These are phyloP conservation scores for Enteromius fasciolatus DNA, from an alignment of 2,797 vertebrate species.

Conservation along the genomic window DNA sequence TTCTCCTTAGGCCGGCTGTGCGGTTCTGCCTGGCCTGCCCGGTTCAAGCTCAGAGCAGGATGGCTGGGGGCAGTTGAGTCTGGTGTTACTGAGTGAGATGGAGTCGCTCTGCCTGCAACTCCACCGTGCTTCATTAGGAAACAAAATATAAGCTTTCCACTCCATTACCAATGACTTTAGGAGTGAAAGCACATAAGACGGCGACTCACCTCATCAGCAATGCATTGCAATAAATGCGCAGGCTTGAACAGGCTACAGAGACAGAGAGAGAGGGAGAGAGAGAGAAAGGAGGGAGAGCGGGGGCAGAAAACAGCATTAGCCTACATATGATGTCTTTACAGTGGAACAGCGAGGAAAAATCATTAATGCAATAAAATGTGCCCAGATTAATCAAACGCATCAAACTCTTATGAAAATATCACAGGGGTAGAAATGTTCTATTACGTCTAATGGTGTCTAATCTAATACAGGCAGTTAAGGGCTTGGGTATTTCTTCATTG, in stretches of 20 bases:
- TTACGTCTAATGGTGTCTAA: constrained; percentile 99
- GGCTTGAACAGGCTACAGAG: constrained; percentile 83
- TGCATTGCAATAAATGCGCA: constrained; percentile 99
- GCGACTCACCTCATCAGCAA: constrained; percentile 99
- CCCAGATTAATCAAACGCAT: constrained; percentile 99
- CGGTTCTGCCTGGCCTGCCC: constrained; percentile 47
- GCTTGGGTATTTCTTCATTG: constrained; percentile 95
- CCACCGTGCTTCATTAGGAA: constrained; percentile 99
- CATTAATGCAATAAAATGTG: constrained; percentile 99
- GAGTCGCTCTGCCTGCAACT: constrained; percentile 85
- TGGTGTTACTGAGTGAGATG: constrained; percentile 63
- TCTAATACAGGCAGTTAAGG: constrained; percentile 99
- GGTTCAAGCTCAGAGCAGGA: constrained; percentile 51
- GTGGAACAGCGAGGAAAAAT: constrained; percentile 94
- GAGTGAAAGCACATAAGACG: constrained; percentile 99
- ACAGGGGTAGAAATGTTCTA: constrained; percentile 94
- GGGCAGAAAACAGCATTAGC: constrained; percentile 88
- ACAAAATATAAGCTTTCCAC: constrained; percentile 99
- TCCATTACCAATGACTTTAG: constrained; percentile 99
- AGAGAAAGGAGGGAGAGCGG: constrained; percentile 51
- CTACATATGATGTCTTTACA: constrained; percentile 94
- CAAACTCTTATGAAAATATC: constrained; percentile 99
- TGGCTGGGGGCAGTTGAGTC: constrained; percentile 62
- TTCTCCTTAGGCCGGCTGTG: constrained; percentile 40
- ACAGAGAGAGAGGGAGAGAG: constrained; percentile 39